Percentiles rank a stretch among this genome's conserved stretches.
Conservation (phyloP, 2,888 invertebrate genomes). For the Platycheirus rosarum region DNA sequence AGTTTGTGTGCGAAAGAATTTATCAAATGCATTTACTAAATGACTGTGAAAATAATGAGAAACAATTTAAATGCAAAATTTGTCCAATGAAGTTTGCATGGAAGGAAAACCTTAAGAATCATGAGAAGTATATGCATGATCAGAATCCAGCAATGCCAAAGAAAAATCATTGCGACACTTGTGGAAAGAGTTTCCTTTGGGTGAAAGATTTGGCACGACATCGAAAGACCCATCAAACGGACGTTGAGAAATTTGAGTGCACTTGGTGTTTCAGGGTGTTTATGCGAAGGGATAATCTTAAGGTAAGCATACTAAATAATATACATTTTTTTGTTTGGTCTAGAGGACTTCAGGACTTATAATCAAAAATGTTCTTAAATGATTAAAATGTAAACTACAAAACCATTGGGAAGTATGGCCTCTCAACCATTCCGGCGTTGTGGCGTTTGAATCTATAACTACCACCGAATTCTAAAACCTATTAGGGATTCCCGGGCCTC, state of each 20-base stretch:
- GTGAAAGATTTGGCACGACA: slow-evolving; percentile 80
- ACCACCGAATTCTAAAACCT: too few species aligned
- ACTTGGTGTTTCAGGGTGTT: slow-evolving; percentile 80
- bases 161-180: slow-evolving; percentile 84
- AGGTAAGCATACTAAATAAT: slow-evolving; percentile 68
- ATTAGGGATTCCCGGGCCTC: too few species aligned
- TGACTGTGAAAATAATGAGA: slow-evolving; percentile 79
- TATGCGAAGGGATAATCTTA: slow-evolving; percentile 78
- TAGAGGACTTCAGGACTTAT: too few species aligned
- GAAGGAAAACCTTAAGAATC: slow-evolving; percentile 79
- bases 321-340: neutral
- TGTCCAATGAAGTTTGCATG: slow-evolving; percentile 81
- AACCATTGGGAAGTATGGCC: too few species aligned
- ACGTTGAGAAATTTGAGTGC: slow-evolving; percentile 78
- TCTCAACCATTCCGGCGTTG: too few species aligned
- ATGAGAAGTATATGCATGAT: slow-evolving; percentile 75
- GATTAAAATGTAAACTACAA: too few species aligned
- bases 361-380: too few species aligned
- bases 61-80: slow-evolving; percentile 78
- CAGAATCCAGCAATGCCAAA: slow-evolving; percentile 44
- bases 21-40: slow-evolving; percentile 84
- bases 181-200: slow-evolving; percentile 83
- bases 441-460: too few species aligned
- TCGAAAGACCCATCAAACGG: slow-evolving; percentile 77
- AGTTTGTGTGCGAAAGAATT: slow-evolving; percentile 83